These are phyloP conservation scores for Parus major DNA, from an alignment of 2,113 vertebrate genomes.

Conservation along the genomic window DNA sequence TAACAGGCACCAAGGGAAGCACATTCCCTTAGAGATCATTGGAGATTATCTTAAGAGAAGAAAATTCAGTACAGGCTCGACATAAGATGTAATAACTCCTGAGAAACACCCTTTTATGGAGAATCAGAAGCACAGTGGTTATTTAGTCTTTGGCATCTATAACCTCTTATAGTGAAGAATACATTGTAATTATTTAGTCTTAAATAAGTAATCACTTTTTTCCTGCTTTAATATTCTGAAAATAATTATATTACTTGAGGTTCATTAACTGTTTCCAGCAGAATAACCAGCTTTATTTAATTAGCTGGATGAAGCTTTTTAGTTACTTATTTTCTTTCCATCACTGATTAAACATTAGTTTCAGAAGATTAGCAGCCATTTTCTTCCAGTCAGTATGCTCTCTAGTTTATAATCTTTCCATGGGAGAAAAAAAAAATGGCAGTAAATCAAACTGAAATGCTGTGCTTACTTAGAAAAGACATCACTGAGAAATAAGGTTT, in stretches of 20 bases:
- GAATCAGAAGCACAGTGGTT: not conserved
- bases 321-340: conserved; percentile 58
- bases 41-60: conserved; percentile 18
- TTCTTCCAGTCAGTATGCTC: conserved; percentile 38
- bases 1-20: conserved; percentile 1
- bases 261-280: conserved; percentile 69
- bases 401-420: conserved; percentile 5
- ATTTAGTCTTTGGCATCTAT: conserved; percentile 23
- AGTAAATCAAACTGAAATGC: conserved; percentile 3
- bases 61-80: not conserved
- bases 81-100: conserved; percentile 4
- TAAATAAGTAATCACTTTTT: conserved; percentile 67
- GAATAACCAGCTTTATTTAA: conserved; percentile 67
- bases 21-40: conserved; percentile 26
- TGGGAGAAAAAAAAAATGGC: not conserved
- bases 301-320: conserved; percentile 61
- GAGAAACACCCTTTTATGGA: not conserved
- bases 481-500: not conserved
- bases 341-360: conserved; percentile 68
- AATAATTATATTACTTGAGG: conserved; percentile 65
- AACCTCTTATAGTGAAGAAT: conserved; percentile 42
- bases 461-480: not conserved
- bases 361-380: conserved; percentile 53
- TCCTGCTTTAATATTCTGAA: conserved; percentile 64
- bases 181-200: conserved; percentile 62